phyloP scores from a whole-genome alignment of 2,888 invertebrate genomes.

The Helicoverpa assulta region DNA sequence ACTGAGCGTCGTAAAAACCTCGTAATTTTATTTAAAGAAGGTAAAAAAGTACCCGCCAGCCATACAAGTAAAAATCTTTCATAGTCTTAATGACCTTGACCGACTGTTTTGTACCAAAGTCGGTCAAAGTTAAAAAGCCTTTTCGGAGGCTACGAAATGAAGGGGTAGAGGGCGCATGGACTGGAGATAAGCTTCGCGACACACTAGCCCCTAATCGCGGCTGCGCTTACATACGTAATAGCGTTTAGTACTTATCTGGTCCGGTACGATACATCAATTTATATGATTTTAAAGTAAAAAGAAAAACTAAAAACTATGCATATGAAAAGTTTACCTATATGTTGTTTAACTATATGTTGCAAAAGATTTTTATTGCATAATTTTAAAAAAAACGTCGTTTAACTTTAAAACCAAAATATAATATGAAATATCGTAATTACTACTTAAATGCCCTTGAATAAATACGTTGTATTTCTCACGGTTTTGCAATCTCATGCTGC shows the following conservation, averaged over 20 bases:
- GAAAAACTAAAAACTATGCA: no score
- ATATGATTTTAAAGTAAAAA: no score
- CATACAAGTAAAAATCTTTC: conserved; percentile 18
- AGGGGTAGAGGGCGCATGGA: background rate
- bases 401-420: no score
- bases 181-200: conserved; percentile 22
- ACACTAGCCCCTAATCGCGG: conserved; percentile 6
- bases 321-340: no score
- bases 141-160: conserved; percentile 38
- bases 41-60: background rate
- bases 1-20: conserved; percentile 5
- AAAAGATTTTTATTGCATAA: no score
- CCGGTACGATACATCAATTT: background rate
- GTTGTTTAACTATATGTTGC: no score
- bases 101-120: conserved; percentile 32
- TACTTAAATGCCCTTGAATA: background rate
- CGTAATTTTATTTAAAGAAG: conserved; percentile 16
- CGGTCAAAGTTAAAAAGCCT: conserved; percentile 48
- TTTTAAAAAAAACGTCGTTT: no score
- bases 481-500: background rate
- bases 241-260: conserved; percentile 2
- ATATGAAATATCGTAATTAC: conserved; percentile 5
- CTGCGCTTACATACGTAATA: background rate
- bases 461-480: conserved; percentile 1
- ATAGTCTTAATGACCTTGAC: conserved; percentile 38